Evolutionary conservation across 2,888 invertebrate genomes (phyloP).

Genomic region (Apodemia hepburni): DNA sequence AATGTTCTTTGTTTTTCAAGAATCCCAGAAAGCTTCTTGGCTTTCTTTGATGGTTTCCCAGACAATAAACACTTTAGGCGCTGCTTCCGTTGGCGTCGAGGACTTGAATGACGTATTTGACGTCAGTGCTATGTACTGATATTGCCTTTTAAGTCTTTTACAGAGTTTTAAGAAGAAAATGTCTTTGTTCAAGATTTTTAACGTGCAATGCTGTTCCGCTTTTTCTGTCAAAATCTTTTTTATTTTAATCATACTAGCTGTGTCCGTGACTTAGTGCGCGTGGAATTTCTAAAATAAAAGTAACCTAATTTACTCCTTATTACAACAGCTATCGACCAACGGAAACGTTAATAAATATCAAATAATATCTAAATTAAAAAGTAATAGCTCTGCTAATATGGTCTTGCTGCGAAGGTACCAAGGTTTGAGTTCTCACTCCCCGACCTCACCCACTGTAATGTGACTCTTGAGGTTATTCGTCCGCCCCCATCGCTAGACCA

Average conservation of each 20-base stretch:
- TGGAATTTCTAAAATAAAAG: too few species aligned
- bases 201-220: too few species aligned
- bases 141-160: conserved; percentile 1
- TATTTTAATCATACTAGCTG: too few species aligned
- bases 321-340: too few species aligned
- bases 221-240: too few species aligned
- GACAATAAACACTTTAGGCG: conserved; percentile 13
- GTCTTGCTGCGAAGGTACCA: neutral
- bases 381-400: neutral
- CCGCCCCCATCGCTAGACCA: neutral
- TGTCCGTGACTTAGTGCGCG: too few species aligned
- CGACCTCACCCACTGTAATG: neutral
- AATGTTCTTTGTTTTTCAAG: conserved; percentile 5
- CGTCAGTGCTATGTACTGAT: neutral
- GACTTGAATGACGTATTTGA: conserved; percentile 4
- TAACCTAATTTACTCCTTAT: too few species aligned
- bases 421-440: neutral
- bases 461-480: neutral
- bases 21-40: conserved; percentile 11
- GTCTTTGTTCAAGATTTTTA: neutral
- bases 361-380: too few species aligned
- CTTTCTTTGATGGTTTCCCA: conserved; percentile 11
- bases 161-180: neutral
- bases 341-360: too few species aligned
- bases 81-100: conserved; percentile 2